Conservation (phyloP, 2,888 invertebrate genomes). For the Habroteleia sp. region DNA sequence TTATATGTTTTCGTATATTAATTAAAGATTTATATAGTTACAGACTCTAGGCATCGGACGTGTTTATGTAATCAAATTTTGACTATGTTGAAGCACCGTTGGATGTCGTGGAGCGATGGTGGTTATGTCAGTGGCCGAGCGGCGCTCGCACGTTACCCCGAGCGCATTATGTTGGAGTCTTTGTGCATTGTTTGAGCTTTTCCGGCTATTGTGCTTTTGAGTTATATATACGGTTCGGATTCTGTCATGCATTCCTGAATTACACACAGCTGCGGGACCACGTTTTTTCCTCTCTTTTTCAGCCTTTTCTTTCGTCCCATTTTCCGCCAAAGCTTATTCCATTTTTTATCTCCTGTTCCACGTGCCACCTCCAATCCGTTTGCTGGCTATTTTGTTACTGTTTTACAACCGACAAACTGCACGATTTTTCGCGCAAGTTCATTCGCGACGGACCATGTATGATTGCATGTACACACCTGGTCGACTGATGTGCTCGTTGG, state of each 20-base stretch:
- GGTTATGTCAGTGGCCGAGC: slow-evolving; percentile 24
- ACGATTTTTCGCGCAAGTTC: neutral
- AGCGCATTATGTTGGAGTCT: slow-evolving; percentile 74
- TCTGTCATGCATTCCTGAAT: slow-evolving; percentile 62
- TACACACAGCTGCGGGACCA: slow-evolving; percentile 27
- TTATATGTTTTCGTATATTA: slow-evolving; percentile 9
- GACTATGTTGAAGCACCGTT: slow-evolving; percentile 1
- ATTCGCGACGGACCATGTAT: neutral
- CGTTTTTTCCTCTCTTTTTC: too few relatives aligned
- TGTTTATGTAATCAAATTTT: neutral
- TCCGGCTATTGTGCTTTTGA: slow-evolving; percentile 73
- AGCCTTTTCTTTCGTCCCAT: neutral
- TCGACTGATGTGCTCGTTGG: slow-evolving; percentile 20
- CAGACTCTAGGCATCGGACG: slow-evolving; percentile 2
- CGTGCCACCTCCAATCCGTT: neutral
- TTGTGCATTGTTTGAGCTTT: slow-evolving; percentile 78
- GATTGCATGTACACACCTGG: slow-evolving; percentile 7
- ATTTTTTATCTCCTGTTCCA: neutral
- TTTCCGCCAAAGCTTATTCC: slow-evolving; percentile 9
- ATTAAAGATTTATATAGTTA: slow-evolving; percentile 10
- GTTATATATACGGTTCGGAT: slow-evolving; percentile 69
- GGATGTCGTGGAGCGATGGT: slow-evolving; percentile 1
- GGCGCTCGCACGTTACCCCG: slow-evolving; percentile 69
- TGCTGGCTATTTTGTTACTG: too few relatives aligned
- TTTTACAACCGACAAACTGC: too few relatives aligned